A percentile compares a stretch with the other conserved stretches of the same genome.
Conservation (phyloP, 2,888 invertebrate genomes). For the Zele albiditarsus region DNA sequence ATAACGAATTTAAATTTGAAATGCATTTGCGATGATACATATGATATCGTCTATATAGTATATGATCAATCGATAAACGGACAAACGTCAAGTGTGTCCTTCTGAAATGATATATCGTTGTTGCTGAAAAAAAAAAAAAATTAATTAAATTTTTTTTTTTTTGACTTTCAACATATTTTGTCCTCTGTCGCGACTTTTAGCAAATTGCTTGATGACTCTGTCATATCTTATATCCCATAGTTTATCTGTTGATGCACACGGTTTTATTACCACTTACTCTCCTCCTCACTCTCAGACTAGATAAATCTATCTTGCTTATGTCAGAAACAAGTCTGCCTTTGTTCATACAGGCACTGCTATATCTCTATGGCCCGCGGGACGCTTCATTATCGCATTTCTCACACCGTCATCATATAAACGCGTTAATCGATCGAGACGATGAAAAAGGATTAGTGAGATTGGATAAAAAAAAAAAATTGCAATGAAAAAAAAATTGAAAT, state of each 20-base stretch:
- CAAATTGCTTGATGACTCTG: slow-evolving; percentile 20
- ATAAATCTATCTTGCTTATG: not conserved
- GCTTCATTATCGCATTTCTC: slow-evolving; percentile 47
- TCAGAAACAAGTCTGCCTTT: slow-evolving; percentile 28
- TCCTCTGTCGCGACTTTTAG: slow-evolving; percentile 25
- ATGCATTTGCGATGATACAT: not conserved
- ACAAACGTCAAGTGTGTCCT: slow-evolving; percentile 33
- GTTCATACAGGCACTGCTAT: slow-evolving; percentile 1
- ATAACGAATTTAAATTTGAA: not conserved
- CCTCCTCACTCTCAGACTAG: not conserved
- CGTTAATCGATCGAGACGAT: slow-evolving; percentile 55
- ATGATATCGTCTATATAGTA: not conserved
- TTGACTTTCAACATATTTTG: slow-evolving; percentile 18
- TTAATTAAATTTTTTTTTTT: slow-evolving; percentile 16
- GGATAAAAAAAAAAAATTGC: slow-evolving; percentile 28
- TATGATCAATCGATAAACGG: slow-evolving; percentile 2
- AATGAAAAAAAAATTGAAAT: slow-evolving; percentile 23
- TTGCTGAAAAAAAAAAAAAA: slow-evolving; percentile 7
- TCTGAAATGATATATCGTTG: slow-evolving; percentile 31
- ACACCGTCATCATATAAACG: slow-evolving; percentile 56
- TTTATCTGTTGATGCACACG: slow-evolving; percentile 5
- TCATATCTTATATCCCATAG: not conserved
- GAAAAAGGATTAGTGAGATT: slow-evolving; percentile 35
- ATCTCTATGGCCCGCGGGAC: slow-evolving; percentile 29
- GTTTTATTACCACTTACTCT: slow-evolving; percentile 16